Evolutionary conservation across 2,888 invertebrate species (phyloP), one percentile per base, ranked within the genome.

Genomic region (Oscheius sp.): DNA sequence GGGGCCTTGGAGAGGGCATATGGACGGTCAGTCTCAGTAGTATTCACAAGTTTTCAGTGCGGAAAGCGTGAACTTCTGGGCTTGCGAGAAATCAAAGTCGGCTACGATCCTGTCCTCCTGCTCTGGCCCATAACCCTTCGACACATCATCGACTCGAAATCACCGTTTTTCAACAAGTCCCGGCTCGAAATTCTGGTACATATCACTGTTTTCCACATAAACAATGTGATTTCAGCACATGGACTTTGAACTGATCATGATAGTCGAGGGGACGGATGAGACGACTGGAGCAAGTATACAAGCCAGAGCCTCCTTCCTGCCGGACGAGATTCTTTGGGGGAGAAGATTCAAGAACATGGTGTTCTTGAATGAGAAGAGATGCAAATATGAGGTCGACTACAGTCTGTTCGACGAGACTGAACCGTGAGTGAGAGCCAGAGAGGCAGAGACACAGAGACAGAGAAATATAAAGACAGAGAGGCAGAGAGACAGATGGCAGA

Each of bases 11-110:
- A 55, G 21, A 55, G 21, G 21, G 4, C 55, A 29, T 29, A 5
- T 55, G 4, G 10, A 55, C 3, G 42, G 42, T 7, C 42, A 0
- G 42, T 42, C 42, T 42, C 21, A 21, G 21, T 21, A 21, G 21
- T 21, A 0, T 21, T 21, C 21, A 0, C 21, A 21, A 21, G n/a
- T 21, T 21, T 21, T 0, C 73, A 87, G 87, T 70, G 80, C 21
- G 88, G 88, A 3, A 84, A 86, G 37, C 83, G 84, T 35, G 86
- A 88, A 48, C 75, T 88, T 2, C 70, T 88, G n/a, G 87, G 88
- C 10, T 75, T 88, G 29, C 81, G 82, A 71, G 88, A 88, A 65
- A 87, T 89, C 84, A 88, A 88, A 60, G 88, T 88, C 2, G 88
- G 88, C 47, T 88, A 88, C 75, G 88, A 88, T 58, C 77, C 78